Base-by-base conservation (phyloP, 1,140 invertebrate genomes). In the Bemisia tabaci region DNA sequence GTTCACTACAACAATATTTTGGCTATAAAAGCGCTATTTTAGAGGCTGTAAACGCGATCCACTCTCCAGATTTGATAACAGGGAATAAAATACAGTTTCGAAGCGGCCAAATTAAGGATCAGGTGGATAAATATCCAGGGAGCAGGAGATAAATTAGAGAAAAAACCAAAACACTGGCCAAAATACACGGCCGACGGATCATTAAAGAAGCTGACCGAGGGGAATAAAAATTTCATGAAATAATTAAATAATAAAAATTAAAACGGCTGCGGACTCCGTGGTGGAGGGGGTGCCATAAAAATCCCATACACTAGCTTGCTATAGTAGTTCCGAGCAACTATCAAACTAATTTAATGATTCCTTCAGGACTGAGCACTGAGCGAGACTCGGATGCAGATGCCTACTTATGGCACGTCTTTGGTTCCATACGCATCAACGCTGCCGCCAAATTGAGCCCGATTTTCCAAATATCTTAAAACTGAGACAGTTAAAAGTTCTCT, bases 201-300 rank as follows among this genome's bases (percentile, higher is more conserved):
- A 17, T 48, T 48, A 48, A 48, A 48, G 33, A 17, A 48, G 33
- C 17, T 17, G 33, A 48, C 33, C 17, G 33, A 48, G 33, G 17
- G 33, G 33, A 48, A 48, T 9, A 48, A 48, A 48, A 48, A 48
- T 48, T 9, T 48, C 33, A 48, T 48, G 33, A 48, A 48, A 48
- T 48, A 48, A 48, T 48, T 48, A 48, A 48, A 48, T 48, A 48
- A 48, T 48, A 48, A 48, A 48, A 48, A 48, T 48, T 48, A 48
- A 48, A 48, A 48, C 33, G n/a, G n/a, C 33, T 48, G 5, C 33
- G 33, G 33, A 48, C 5, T 5, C 5, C 5, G 33, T 9, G 33
- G 17, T 9, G 33, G 33, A 17, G 33, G 33, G 33, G 33, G 33
- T 48, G 17, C 17, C 33, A 48, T 48, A 48, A 48, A 48, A 48